Conservation (phyloP, 2,113 vertebrate genomes). For the Nothocercus julius region DNA sequence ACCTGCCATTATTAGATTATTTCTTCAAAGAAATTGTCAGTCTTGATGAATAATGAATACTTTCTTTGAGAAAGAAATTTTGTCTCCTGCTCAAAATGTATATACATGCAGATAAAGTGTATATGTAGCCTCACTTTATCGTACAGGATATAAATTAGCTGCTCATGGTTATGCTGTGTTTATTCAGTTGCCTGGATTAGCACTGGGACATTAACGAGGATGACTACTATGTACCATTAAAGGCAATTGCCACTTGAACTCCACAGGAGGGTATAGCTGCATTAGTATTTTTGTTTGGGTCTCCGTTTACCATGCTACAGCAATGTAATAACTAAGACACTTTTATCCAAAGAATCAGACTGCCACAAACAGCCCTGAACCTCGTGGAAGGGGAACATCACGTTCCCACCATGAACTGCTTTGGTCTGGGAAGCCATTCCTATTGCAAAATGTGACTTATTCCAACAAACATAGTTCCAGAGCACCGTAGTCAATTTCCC, state of each 20-base stretch:
- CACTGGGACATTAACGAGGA: background rate
- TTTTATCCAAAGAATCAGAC: background rate
- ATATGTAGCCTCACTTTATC: background rate
- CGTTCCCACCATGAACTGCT: background rate
- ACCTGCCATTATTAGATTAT: background rate
- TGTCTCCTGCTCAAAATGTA: background rate
- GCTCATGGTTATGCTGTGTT: background rate
- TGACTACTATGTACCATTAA: background rate
- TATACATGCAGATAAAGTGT: background rate
- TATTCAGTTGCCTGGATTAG: background rate
- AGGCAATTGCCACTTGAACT: background rate
- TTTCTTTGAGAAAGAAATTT: background rate
- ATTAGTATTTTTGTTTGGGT: background rate
- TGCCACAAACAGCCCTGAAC: background rate
- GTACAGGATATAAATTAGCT: background rate
- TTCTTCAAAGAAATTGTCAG: background rate
- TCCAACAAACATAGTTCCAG: background rate
- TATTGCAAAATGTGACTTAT: background rate
- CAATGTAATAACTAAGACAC: background rate
- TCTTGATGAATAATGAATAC: background rate
- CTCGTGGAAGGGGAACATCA: background rate
- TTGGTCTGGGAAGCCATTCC: background rate
- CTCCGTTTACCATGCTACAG: background rate
- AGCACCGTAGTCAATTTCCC: background rate
- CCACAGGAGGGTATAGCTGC: background rate